A percentile compares a stretch with the other conserved stretches of the same genome.
These are phyloP conservation scores for Cyphotilapia sp. DNA, from an alignment of 2,113 vertebrate species.

Conservation along the genomic window DNA sequence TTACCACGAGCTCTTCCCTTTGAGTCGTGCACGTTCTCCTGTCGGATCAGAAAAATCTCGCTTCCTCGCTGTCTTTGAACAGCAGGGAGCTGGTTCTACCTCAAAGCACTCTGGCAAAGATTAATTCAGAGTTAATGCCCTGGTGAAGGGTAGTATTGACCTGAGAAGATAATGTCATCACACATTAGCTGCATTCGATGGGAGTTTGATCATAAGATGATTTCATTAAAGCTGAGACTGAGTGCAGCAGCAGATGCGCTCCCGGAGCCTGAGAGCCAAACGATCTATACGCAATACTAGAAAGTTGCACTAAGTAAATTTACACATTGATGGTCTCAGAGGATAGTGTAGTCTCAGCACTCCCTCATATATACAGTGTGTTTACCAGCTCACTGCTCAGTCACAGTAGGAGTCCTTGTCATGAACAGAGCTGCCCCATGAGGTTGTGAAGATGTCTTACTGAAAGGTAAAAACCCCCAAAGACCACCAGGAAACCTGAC, in stretches of 20 bases:
- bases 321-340: neutral
- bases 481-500: neutral
- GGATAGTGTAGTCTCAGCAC: neutral
- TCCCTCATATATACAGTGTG: neutral
- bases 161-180: conserved; percentile 39
- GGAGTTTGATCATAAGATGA: conserved; percentile 32
- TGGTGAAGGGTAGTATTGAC: conserved; percentile 21
- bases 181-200: conserved; percentile 4
- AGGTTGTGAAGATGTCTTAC: neutral
- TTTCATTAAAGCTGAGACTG: conserved; percentile 34
- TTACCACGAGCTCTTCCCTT: neutral
- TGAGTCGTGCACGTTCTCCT: neutral
- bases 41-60: neutral
- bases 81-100: neutral
- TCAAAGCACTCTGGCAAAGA: neutral
- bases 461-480: neutral
- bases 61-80: neutral
- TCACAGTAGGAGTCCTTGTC: neutral
- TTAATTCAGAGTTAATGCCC: conserved; percentile 12
- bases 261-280: neutral
- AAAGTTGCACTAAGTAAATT: neutral
- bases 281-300: neutral
- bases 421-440: neutral
- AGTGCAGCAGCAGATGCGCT: neutral
- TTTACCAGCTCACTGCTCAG: neutral